Percentiles rank a stretch among this genome's conserved stretches.
Conservation (phyloP, 1,140 invertebrate species). For the Ceratosolen solmsi region DNA sequence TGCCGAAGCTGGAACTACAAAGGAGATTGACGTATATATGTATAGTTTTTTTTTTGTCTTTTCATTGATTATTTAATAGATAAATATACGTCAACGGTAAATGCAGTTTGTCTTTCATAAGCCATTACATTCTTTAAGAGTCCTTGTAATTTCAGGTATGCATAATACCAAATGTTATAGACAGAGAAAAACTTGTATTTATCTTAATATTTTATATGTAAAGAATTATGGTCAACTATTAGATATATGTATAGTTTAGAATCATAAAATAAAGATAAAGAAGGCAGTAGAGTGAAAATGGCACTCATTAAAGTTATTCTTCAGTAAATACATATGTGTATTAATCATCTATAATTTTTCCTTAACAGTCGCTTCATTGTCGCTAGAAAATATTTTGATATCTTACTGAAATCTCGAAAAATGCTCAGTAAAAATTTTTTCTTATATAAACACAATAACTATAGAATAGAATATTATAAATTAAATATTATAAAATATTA, state of each 20-base stretch:
- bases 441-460: too few relatives aligned
- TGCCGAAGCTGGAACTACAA: conserved; percentile 49
- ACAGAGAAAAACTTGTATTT: background rate
- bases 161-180: background rate
- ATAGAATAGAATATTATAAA: too few relatives aligned
- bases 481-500: too few relatives aligned
- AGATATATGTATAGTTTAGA: background rate
- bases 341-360: background rate
- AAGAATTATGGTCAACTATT: background rate
- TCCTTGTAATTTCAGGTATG: conserved; percentile 6
- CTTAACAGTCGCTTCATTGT: conserved; percentile 3
- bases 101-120: conserved; percentile 34
- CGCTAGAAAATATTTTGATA: conserved; percentile 4
- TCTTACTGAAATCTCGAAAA: conserved; percentile 43
- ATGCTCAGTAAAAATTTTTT: too few relatives aligned
- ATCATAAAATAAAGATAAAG: background rate
- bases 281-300: background rate
- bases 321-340: background rate
- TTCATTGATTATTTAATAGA: background rate
- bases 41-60: too few relatives aligned
- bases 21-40: conserved; percentile 28
- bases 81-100: background rate
- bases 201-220: background rate
- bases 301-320: background rate
- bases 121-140: background rate